Percentiles rank a stretch among this genome's conserved stretches.
phyloP scores from a whole-genome alignment of 53 echinoderm and acorn worm genomes.

The Hippasteria phrygiana region DNA sequence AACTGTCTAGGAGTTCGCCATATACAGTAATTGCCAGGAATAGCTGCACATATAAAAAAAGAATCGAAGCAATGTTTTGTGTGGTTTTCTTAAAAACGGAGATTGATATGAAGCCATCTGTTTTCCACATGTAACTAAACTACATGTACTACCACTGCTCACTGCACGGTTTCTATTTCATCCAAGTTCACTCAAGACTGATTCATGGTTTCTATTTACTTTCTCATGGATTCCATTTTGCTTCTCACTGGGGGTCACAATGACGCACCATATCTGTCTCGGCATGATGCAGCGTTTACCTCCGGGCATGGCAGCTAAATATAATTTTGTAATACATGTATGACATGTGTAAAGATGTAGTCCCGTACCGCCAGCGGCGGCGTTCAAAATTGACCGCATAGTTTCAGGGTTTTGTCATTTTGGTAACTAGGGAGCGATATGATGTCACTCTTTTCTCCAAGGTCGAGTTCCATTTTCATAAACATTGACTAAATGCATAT shows the following conservation, averaged over 20 bases:
- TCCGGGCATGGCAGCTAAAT: background rate
- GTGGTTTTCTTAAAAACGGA: too few species aligned
- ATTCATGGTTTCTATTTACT: conserved; percentile 25
- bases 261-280: background rate
- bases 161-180: background rate
- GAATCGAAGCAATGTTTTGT: too few species aligned
- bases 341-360: background rate
- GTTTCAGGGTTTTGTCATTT: conserved; percentile 38
- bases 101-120: too few species aligned
- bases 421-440: background rate
- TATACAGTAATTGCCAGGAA: too few species aligned
- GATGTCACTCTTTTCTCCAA: conserved; percentile 2
- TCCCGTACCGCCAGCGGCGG: background rate
- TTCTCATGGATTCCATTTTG: conserved; percentile 39
- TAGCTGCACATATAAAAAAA: too few species aligned
- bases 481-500: background rate
- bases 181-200: background rate
- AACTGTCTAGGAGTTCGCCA: too few species aligned
- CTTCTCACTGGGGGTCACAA: conserved; percentile 15
- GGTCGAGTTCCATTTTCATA: too few species aligned
- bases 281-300: background rate
- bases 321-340: conserved; percentile 19
- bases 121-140: background rate
- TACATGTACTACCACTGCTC: background rate
- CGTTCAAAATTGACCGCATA: background rate